Evolutionary conservation across 1,140 invertebrate species (phyloP), one percentile per base, ranked within the genome.

Genomic region (Lasaia peninsularis): DNA sequence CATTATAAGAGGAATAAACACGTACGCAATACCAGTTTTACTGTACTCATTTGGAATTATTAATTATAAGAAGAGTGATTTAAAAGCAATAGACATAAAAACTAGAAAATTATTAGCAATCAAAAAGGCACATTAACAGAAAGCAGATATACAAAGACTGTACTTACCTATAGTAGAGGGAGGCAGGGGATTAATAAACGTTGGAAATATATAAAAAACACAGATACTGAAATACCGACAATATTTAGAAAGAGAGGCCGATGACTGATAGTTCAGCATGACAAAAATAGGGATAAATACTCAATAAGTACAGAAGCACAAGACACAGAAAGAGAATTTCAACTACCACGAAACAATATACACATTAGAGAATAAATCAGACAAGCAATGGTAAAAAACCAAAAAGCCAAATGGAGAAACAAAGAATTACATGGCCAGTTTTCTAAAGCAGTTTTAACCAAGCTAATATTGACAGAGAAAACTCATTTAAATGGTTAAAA

Each of bases 191-290:
- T 32, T 59, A 6, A 48, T 14, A 0, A 63, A 63, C 32, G 12
- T 61, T 21, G 63, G 62, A 52, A 59, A 31, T 8, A n/a, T 62
- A 6, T 56, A 58, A 11, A 59, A 61, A 28, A 59, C 63, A 16
- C 63, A 61, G 33, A 62, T 62, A 6, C 58, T 56, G 24, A 65
- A 65, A 62, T 61, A 56, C 31, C 56, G 56, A n/a, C 5, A 8
- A 20, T 65, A 59, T 21, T 50, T 62, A 58, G 20, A 59, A n/a
- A 40, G 11, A 20, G 31, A 52, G 16, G 18, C 34, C 8, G 55
- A 61, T 21, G 2, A 65, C 2, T 2, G 11, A 2, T 33, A 33
- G 32, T 4, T 11, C 1, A 33, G 8, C 2, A 33, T 11, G 32
- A 4, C 1, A 33, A 33, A 33, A 33, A 9, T 33, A 33, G 32